A percentile compares a stretch with the other conserved stretches of the same genome.
phyloP scores from a whole-genome alignment of 2,797 vertebrate species.

The Acipenser transmontanus region DNA sequence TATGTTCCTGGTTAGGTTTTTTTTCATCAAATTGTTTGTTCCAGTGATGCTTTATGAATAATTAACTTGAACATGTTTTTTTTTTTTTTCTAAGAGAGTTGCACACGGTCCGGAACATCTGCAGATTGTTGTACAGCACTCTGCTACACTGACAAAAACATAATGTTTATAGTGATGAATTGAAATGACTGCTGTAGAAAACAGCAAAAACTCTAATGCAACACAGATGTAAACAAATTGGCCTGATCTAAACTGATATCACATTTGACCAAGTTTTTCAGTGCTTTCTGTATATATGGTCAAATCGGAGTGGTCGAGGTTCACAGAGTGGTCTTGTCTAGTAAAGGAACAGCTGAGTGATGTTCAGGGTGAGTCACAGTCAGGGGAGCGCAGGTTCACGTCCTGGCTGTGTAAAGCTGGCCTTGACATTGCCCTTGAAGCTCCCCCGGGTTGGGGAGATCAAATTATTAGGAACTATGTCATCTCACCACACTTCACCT shows the following conservation, averaged over 20 bases:
- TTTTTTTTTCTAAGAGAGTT: neutral
- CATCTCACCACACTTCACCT: too few species aligned
- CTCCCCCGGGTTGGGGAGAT: too few species aligned
- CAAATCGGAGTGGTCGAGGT: too few species aligned
- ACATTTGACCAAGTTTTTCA: neutral
- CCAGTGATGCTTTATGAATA: conserved; percentile 8
- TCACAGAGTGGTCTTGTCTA: too few species aligned
- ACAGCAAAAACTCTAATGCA: conserved; percentile 11
- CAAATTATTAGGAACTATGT: too few species aligned
- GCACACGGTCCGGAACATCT: conserved; percentile 13
- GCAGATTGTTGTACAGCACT: conserved; percentile 11
- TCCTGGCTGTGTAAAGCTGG: too few species aligned
- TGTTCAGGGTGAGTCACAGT: too few species aligned
- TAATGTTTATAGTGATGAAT: conserved; percentile 15
- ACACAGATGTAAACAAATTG: conserved; percentile 18
- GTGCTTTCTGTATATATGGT: too few species aligned
- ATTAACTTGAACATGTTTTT: conserved; percentile 12
- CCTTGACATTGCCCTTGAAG: too few species aligned
- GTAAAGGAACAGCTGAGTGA: too few species aligned
- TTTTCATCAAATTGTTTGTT: conserved; percentile 6
- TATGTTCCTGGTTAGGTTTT: conserved; percentile 8
- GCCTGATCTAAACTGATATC: conserved; percentile 13
- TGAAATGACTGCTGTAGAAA: conserved; percentile 15
- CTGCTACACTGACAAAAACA: neutral
- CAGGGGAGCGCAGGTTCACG: too few species aligned